Evolutionary conservation across 2,888 invertebrate species (phyloP).

Genomic region (Nomada ferruginata): DNA sequence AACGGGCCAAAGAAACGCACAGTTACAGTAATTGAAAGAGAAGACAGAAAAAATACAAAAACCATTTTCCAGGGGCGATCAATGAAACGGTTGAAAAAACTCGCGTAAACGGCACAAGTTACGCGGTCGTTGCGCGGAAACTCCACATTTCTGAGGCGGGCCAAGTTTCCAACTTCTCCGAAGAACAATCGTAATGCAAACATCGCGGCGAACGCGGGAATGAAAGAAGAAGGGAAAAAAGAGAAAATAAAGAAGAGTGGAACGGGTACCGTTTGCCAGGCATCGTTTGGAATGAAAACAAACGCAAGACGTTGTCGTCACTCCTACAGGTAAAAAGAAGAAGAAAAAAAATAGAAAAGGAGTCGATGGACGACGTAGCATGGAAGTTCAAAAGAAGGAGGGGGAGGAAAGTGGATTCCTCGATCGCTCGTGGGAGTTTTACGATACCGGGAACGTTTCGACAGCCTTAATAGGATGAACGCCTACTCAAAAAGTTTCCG

Average conservation of each 20-base stretch:
- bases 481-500: slow-evolving; percentile 46
- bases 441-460: slow-evolving; percentile 45
- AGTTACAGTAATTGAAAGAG: neutral
- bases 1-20: too few relatives aligned
- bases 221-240: neutral
- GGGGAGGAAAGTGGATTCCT: slow-evolving; percentile 11
- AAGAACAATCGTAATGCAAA: slow-evolving; percentile 41
- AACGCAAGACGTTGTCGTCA: slow-evolving; percentile 23
- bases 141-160: neutral
- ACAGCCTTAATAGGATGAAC: slow-evolving; percentile 48
- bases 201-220: neutral
- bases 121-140: neutral
- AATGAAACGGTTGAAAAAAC: neutral
- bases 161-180: slow-evolving; percentile 12
- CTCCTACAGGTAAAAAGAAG: neutral
- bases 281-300: slow-evolving; percentile 41
- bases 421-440: slow-evolving; percentile 38
- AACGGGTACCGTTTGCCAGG: neutral
- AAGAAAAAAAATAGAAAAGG: neutral
- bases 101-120: neutral
- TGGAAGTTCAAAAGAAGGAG: neutral
- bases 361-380: neutral
- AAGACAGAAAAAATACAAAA: neutral
- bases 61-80: neutral
- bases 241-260: neutral